phyloP scores from a whole-genome alignment of 92 coral and sea anemone genomes.

The Isaurus tuberculatus region DNA sequence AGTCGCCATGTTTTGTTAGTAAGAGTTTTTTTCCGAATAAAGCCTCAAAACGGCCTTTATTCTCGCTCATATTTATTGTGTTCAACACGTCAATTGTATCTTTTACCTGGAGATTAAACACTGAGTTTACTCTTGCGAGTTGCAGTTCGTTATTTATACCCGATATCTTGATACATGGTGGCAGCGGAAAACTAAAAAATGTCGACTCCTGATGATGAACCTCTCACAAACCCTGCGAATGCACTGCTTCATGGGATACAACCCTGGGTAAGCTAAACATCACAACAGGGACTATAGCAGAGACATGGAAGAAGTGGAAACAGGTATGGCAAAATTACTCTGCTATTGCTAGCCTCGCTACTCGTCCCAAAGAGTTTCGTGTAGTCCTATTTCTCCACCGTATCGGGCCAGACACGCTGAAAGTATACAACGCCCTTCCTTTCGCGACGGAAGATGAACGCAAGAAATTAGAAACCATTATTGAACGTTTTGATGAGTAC shows the following conservation, averaged over 20 bases:
- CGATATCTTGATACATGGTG: neutral
- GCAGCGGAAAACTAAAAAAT: neutral
- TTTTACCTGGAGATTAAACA: neutral
- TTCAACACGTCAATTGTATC: neutral
- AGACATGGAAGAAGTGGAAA: constrained; percentile 47
- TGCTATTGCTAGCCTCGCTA: constrained; percentile 18
- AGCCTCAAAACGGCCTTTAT: no score
- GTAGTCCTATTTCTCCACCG: constrained; percentile 43
- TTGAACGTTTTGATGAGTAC: constrained; percentile 15
- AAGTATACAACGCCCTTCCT: constrained; percentile 35
- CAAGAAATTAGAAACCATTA: constrained; percentile 11
- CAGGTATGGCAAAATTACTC: constrained; percentile 46
- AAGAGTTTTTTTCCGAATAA: no score
- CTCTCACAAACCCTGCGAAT: neutral
- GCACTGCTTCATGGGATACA: neutral
- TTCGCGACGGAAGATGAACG: constrained; percentile 45
- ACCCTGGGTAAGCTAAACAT: neutral
- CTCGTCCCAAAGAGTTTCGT: constrained; percentile 38
- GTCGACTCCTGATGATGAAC: neutral
- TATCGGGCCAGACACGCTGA: constrained; percentile 36
- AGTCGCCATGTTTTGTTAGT: no score
- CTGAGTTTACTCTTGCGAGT: neutral
- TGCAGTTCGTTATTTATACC: neutral
- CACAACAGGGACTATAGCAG: constrained; percentile 16
- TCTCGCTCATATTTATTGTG: neutral